Evolutionary conservation across 2,797 vertebrate genomes (phyloP), one percentile per base, ranked within the genome.

Genomic region (Hippopotamyrus pictus): DNA sequence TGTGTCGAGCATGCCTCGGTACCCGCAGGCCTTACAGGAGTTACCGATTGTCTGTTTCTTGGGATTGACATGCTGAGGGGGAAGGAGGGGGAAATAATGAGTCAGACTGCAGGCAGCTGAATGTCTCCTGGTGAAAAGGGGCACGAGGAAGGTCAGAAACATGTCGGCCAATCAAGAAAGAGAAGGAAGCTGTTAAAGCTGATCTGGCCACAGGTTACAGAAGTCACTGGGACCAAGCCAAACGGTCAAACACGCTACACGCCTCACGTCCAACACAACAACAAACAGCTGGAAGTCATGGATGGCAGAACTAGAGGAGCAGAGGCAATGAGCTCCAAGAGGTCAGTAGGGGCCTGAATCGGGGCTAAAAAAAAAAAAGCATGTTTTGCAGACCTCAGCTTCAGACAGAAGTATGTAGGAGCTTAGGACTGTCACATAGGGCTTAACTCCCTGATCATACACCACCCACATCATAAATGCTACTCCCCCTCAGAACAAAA

Each of bases 41-140:
- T 98, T 98, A 93, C 98, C 98, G 92, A 99, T 99, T 94, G 98
- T 99, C 97, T 99, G 99, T 96, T 99, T 99, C 97, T 97, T 99
- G 95, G 98, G 96, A 95, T 99, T 99, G 95, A 99, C 96, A 97
- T 99, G 97, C 98, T 99, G 95, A 0, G 92, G 92, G 25, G 92
- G 90, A n/a, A 53, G 5, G 8, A 4, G 0, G 50, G 5, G n/a
- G 19, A 46, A 62, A 14, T 17, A 73, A 54, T 25, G 29, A 22
- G 9, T 89, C 1, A 88, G 3, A 54, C n/a, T 2, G 17, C 14
- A 79, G 33, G 33, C 37, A 79, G 73, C 73, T 1, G 73, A 79
- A 79, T 17, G 37, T 44, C 29, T 79, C 62, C 62, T 14, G 25
- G 29, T 5, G 62, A 87, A 59, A 33, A 59, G 12, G 14, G 14